Conservation (phyloP, 2,113 vertebrate species). For the Monopterus albus region DNA sequence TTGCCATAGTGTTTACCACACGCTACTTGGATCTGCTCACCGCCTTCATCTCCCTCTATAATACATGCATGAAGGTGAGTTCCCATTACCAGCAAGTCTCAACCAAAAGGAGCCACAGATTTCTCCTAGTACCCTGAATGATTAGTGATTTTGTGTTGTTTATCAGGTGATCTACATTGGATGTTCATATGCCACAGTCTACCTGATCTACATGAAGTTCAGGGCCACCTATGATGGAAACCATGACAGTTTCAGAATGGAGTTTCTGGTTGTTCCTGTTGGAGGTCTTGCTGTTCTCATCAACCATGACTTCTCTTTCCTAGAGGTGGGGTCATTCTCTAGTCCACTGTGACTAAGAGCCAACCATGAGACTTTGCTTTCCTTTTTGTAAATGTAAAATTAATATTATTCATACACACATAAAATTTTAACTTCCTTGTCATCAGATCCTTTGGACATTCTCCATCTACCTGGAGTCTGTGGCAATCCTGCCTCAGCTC, state of each 20-base stretch:
- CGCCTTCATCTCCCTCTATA: slow-evolving; percentile 98
- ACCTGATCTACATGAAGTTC: slow-evolving; percentile 97
- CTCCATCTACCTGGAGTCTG: slow-evolving; percentile 98
- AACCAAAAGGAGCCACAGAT: neutral
- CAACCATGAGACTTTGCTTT: neutral
- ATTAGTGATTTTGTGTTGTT: neutral
- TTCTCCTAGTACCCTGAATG: neutral
- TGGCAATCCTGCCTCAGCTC: slow-evolving; percentile 97
- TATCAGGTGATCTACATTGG: slow-evolving; percentile 94
- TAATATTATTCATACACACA: neutral
- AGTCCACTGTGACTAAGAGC: neutral
- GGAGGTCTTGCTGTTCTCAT: slow-evolving; percentile 95
- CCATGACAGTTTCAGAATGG: slow-evolving; percentile 96
- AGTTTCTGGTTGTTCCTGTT: slow-evolving; percentile 96
- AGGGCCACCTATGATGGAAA: slow-evolving; percentile 98
- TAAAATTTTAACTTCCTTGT: neutral
- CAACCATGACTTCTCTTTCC: slow-evolving; percentile 95
- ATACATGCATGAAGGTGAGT: slow-evolving; percentile 97
- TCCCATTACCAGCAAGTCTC: neutral
- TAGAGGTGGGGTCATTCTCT: slow-evolving; percentile 86
- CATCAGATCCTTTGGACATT: slow-evolving; percentile 97
- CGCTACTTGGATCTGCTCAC: slow-evolving; percentile 98
- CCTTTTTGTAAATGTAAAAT: neutral
- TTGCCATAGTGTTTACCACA: slow-evolving; percentile 97
- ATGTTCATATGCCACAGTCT: slow-evolving; percentile 93